Percentiles rank a stretch among this genome's conserved stretches.
Evolutionary conservation across 2,113 vertebrate genomes (phyloP).

Genomic region (Choloepus hoffmanni): DNA sequence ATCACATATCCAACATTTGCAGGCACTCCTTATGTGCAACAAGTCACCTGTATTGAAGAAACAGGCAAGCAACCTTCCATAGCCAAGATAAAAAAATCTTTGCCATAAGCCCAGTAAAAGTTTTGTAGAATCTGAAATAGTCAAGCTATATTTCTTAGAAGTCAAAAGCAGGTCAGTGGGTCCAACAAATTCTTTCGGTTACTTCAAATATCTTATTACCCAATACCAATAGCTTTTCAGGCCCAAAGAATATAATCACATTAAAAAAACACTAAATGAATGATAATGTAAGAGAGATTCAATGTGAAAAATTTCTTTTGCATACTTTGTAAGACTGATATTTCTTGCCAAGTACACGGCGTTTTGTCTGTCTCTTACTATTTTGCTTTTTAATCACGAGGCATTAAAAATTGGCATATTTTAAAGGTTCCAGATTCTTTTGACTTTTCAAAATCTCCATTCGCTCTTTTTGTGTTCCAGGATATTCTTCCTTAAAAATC

Average conservation of each 20-base stretch:
- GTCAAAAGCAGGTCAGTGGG: slow-evolving; percentile 67
- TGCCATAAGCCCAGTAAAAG: slow-evolving; percentile 40
- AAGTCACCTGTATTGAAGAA: slow-evolving; percentile 1
- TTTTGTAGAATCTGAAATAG: slow-evolving; percentile 46
- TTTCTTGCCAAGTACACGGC: slow-evolving; percentile 46
- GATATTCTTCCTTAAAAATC: slow-evolving; percentile 9
- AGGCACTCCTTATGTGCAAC: neutral
- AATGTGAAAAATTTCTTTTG: neutral
- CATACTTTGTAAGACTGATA: slow-evolving; percentile 44
- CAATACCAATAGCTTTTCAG: slow-evolving; percentile 43
- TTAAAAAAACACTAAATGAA: slow-evolving; percentile 57
- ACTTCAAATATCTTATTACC: slow-evolving; percentile 60
- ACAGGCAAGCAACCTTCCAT: slow-evolving; percentile 33
- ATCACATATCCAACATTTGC: slow-evolving; percentile 46
- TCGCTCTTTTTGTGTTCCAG: neutral
- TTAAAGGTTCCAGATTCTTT: neutral
- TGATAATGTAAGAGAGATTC: slow-evolving; percentile 36
- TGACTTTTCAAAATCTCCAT: neutral
- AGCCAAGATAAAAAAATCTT: slow-evolving; percentile 39
- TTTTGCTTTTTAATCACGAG: slow-evolving; percentile 2
- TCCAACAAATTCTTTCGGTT: slow-evolving; percentile 51
- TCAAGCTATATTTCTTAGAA: slow-evolving; percentile 59
- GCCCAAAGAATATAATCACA: slow-evolving; percentile 8
- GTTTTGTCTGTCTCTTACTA: neutral
- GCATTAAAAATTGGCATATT: neutral